Evolutionary conservation across 2,797 vertebrate species (phyloP), one percentile per base, ranked within the genome.

Genomic region (Trachurus trachurus): DNA sequence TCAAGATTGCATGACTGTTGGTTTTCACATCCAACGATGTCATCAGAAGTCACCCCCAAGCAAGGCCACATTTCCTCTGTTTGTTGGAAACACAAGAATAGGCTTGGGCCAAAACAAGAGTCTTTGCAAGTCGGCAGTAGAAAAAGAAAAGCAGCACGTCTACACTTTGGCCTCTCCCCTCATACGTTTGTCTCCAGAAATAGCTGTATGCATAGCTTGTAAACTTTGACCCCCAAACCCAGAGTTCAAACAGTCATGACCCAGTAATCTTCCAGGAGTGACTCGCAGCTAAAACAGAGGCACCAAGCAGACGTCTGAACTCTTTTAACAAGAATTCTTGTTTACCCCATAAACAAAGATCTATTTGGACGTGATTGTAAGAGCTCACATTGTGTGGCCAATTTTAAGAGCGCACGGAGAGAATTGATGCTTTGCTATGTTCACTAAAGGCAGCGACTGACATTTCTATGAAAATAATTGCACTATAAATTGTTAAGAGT

Each of bases 161-260:
- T 83, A 67, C 81, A 81, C 56, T 67, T 47, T 47, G 47, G 73
- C 74, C 87, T 82, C 85, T 86, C 82, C 80, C 56, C 72, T 89
- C 66, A 85, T 69, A 69, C 81, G 82, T 88, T 85, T 50, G 74
- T 87, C 78, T 85, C 87, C 83, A 88, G 78, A 91, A 93, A 92
- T 89, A 91, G 87, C 82, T 83, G 64, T 82, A 77, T 88, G 80
- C 67, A 57, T 71, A 69, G 64, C 81, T 85, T 78, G 80, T 92
- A 89, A 93, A 93, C 91, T 92, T 81, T 92, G 89, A 91, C 91
- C 89, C 72, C 19, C 17, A 83, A 81, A 82, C 82, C 63, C 39
- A 63, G 61, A 90, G 93, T 92, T 93, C 90, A 93, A 90, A 87
- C 76, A 78, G 88, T 87, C 89, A 59, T 80, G 88, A 93, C 87